Conservation (phyloP, 2,797 vertebrate species). For the Muscicapa comitata region DNA sequence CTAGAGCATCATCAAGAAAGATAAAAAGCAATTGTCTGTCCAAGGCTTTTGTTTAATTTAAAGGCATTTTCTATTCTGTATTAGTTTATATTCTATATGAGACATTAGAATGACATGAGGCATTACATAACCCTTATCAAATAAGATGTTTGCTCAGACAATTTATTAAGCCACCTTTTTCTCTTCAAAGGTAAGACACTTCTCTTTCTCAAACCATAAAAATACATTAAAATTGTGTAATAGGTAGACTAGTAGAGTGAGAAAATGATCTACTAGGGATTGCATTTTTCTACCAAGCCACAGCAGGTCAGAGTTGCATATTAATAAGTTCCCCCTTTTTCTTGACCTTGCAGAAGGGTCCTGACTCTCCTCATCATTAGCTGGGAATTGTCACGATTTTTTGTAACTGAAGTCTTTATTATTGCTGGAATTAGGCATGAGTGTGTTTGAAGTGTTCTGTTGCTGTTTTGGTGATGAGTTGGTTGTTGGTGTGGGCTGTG, state of each 20-base stretch:
- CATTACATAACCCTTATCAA: not conserved
- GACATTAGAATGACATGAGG: not conserved
- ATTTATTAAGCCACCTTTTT: not conserved
- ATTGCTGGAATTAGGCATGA: not conserved
- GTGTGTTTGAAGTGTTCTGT: not conserved
- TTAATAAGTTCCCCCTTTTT: not conserved
- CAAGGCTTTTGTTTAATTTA: not conserved
- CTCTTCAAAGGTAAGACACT: not conserved
- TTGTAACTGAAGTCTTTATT: not conserved
- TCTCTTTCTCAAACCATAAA: not conserved
- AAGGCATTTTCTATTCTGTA: not conserved
- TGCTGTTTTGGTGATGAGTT: not conserved
- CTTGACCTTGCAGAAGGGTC: not conserved
- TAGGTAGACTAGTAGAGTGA: not conserved
- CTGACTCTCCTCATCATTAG: not conserved
- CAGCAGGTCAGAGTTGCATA: not conserved
- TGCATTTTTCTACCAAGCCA: not conserved
- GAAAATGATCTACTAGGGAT: not conserved
- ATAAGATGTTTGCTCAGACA: not conserved
- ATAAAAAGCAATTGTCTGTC: not conserved
- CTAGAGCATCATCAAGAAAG: not conserved
- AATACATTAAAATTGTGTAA: not conserved
- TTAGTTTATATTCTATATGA: not conserved
- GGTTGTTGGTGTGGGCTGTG: not conserved
- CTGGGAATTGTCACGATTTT: not conserved